phyloP scores from a whole-genome alignment of 2,888 invertebrate species.

The Nomada ruficornis region DNA sequence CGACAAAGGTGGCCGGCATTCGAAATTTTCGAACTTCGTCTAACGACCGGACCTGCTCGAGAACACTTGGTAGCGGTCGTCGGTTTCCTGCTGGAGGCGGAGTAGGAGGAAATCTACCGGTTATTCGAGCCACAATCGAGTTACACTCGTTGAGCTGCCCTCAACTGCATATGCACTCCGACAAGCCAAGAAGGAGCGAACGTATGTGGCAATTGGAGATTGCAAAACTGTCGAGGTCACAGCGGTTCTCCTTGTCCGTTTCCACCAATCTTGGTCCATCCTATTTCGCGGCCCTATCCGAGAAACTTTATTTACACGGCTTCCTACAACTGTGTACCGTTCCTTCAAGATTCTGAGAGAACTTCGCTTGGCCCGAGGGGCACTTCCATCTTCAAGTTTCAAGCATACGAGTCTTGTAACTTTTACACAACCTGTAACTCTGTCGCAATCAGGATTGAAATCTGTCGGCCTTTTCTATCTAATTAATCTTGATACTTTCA shows the following conservation, averaged over 20 bases:
- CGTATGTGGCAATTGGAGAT: slow-evolving; percentile 77
- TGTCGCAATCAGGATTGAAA: slow-evolving; percentile 5
- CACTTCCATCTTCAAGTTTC: background rate
- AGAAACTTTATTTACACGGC: background rate
- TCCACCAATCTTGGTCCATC: slow-evolving; percentile 12
- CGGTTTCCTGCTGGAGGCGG: slow-evolving; percentile 55
- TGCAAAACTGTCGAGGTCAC: slow-evolving; percentile 75
- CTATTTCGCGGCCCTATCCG: background rate
- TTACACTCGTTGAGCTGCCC: background rate
- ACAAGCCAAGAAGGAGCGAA: slow-evolving; percentile 73
- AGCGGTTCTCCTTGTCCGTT: slow-evolving; percentile 55
- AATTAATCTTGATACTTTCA: slow-evolving; percentile 15
- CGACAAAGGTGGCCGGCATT: no score
- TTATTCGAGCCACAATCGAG: slow-evolving; percentile 52
- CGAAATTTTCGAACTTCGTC: slow-evolving; percentile 8
- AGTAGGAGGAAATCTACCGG: slow-evolving; percentile 61
- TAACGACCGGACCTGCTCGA: slow-evolving; percentile 22
- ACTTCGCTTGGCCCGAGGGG: background rate
- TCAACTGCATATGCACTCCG: slow-evolving; percentile 35
- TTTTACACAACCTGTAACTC: background rate
- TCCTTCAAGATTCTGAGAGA: no score
- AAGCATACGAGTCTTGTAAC: background rate
- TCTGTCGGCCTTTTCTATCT: background rate
- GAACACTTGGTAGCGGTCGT: slow-evolving; percentile 49
- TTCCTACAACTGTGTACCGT: background rate